Base-by-base conservation (phyloP, 2,797 vertebrate species). In the Scleropages formosus region DNA sequence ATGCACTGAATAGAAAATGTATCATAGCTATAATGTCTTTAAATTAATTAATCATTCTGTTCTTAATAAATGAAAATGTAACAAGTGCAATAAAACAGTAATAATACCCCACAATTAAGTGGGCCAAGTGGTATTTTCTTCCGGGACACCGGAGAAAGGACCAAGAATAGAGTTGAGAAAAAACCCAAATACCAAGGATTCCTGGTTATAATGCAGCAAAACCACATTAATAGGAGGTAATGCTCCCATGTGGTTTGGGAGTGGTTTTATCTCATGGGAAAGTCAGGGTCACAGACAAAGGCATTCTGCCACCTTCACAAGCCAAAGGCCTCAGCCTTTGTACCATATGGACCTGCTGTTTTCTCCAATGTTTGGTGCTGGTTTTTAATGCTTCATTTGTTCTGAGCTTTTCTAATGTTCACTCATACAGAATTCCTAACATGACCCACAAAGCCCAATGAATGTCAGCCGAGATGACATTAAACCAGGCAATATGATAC, bases 401-500 rank as follows among this genome's bases (percentile, higher is more conserved):
- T 67, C 15, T 69, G 13, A 31, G 80, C 20, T 62, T 75, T 75
- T 76, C n/a, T 78, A 77, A 69, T 63, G 62, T 78, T 39, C 59
- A 27, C 44, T 78, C 69, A 56, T 65, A 77, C 51, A 58, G 62
- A 75, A 76, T 20, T 68, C 24, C 9, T 75, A 56, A 49, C 67
- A 15, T 69, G 65, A 49, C 76, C 61, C 64, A 67, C 49, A 44
- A 66, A 79, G 81, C 76, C 27, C 46, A 69, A 46, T 72, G 76
- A 84, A 84, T 84, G 81, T 81, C 80, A 81, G 73, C n/a, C 22
- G 74, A 49, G 76, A 76, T 79, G 73, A 73, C 77, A 80, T 82
- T 83, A 82, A 81, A 78, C 74, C 81, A 80, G 76, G 77, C 75
- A 78, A 80, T 78, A 76, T 72, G 65, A 74, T 75, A 77, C 75